Conservation (phyloP, 2,113 vertebrate genomes). For the Lota lota region DNA sequence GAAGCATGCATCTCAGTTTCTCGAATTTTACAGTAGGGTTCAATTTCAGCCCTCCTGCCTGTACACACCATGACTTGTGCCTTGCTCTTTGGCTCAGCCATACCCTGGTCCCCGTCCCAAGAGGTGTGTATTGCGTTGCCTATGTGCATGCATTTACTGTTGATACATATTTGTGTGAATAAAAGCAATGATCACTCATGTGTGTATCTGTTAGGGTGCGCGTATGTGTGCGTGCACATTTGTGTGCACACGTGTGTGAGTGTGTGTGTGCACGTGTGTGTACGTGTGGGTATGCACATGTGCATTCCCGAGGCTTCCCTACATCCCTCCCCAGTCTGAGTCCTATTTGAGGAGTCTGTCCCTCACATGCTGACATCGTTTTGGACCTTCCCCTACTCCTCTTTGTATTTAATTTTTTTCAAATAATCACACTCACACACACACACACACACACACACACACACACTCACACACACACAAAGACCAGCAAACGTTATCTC, state of each 20-base stretch:
- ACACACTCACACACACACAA: no score
- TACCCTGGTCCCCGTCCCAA: slow-evolving; percentile 6
- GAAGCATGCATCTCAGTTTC: slow-evolving; percentile 52
- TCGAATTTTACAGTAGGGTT: slow-evolving; percentile 71
- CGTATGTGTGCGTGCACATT: no score
- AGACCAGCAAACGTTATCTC: no score
- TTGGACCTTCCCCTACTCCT: slow-evolving; percentile 18
- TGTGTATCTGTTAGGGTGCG: no score
- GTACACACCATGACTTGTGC: slow-evolving; percentile 16
- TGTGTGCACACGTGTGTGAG: slow-evolving; percentile 19
- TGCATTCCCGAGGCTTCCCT: slow-evolving; percentile 23
- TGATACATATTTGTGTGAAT: no score
- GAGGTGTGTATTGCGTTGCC: slow-evolving; percentile 15
- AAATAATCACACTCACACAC: no score
- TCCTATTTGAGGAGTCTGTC: slow-evolving; percentile 59
- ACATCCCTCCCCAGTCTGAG: slow-evolving; percentile 55
- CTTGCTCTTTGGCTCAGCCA: slow-evolving; percentile 37
- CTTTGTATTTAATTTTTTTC: not conserved
- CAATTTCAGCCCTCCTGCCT: slow-evolving; percentile 60
- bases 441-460: no score
- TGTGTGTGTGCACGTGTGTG: slow-evolving; percentile 3
- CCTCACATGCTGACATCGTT: slow-evolving; percentile 67
- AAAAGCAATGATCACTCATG: no score
- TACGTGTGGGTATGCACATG: not conserved
- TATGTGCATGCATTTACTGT: no score